Percentiles rank a stretch among this genome's conserved stretches.
Evolutionary conservation across 2,113 vertebrate species (phyloP).

Genomic region (Leptosomus discolor): DNA sequence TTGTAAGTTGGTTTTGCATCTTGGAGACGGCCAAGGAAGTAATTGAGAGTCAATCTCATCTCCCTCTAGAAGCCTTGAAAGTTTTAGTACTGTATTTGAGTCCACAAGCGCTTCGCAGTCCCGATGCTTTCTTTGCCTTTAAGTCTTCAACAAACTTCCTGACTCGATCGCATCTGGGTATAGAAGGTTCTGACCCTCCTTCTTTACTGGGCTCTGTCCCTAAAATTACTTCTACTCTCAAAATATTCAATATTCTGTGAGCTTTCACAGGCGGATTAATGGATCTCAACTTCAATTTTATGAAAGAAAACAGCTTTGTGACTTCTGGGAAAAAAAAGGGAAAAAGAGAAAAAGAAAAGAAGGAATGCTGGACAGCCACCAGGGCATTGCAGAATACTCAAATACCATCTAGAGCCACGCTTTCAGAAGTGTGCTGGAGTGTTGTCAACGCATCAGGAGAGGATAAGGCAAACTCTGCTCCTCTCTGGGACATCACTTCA

Average conservation of each 20-base stretch:
- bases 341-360: no score
- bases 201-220: background rate
- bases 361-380: background rate
- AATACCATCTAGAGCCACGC: background rate
- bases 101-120: background rate
- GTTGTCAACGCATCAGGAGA: background rate
- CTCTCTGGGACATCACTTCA: background rate
- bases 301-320: background rate
- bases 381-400: background rate
- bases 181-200: background rate
- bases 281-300: background rate
- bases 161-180: background rate
- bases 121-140: background rate
- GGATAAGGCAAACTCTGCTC: background rate
- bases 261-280: background rate
- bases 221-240: background rate
- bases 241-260: background rate
- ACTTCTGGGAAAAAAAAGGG: background rate
- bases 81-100: background rate
- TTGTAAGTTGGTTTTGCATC: background rate
- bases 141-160: background rate
- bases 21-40: background rate
- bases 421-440: background rate
- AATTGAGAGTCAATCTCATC: background rate
- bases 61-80: background rate